Percentiles rank a stretch among this genome's conserved stretches.
Evolutionary conservation across 2,797 vertebrate species (phyloP).

Genomic region (Tapera naevia): DNA sequence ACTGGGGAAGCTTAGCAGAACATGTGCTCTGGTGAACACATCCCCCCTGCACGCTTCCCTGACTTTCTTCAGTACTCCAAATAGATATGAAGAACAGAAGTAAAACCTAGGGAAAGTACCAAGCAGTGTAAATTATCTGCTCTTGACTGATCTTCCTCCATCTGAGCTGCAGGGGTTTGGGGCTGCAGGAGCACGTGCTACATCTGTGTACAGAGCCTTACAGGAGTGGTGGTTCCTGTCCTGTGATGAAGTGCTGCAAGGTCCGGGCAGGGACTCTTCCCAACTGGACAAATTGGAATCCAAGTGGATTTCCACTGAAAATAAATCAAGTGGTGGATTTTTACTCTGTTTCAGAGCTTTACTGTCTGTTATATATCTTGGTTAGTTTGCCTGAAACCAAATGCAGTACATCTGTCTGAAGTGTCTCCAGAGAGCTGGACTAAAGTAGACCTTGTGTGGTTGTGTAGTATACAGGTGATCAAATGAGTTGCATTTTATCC

Average conservation of each 20-base stretch:
- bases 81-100: background rate
- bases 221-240: background rate
- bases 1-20: background rate
- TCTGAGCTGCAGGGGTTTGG: background rate
- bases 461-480: background rate
- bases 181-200: background rate
- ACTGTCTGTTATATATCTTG: background rate
- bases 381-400: background rate
- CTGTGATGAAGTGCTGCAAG: background rate
- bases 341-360: background rate
- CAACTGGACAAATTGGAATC: background rate
- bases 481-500: background rate
- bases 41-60: background rate
- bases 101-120: background rate
- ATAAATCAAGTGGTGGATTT: background rate
- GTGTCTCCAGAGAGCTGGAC: background rate
- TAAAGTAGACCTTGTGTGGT: background rate
- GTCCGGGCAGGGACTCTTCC: background rate
- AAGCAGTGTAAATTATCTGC: background rate
- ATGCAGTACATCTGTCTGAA: accelerated
- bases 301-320: background rate
- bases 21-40: background rate
- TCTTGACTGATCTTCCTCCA: background rate
- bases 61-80: background rate
- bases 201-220: background rate